Percentiles rank a stretch among this genome's conserved stretches.
These are phyloP conservation scores for Novumbra hubbsi DNA, from an alignment of 2,797 vertebrate species.

Conservation along the genomic window DNA sequence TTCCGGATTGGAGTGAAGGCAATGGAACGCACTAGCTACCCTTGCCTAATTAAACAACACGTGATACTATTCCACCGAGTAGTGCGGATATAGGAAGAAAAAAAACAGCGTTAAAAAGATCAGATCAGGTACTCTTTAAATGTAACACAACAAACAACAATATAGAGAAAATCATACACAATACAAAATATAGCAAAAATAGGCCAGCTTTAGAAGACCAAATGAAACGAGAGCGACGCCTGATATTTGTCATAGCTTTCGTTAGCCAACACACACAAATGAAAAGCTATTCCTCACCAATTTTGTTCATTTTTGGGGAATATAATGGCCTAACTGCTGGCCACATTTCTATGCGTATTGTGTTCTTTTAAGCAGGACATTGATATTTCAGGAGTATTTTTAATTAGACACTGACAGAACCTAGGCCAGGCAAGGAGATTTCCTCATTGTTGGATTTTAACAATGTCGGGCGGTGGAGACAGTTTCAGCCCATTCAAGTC, in stretches of 20 bases:
- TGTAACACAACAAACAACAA: slow-evolving; percentile 48
- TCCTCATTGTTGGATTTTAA: slow-evolving; percentile 68
- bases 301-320: not conserved
- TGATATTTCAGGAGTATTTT: slow-evolving; percentile 73
- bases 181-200: not conserved
- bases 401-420: slow-evolving; percentile 64
- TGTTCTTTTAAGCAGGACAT: slow-evolving; percentile 64
- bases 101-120: slow-evolving; percentile 44
- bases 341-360: slow-evolving; percentile 45
- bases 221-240: not conserved
- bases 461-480: slow-evolving; percentile 70
- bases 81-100: slow-evolving; percentile 47
- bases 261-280: not conserved
- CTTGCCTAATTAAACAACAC: slow-evolving; percentile 66
- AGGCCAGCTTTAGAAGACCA: not conserved
- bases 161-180: slow-evolving; percentile 42
- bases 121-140: slow-evolving; percentile 54
- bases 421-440: slow-evolving; percentile 60
- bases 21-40: slow-evolving; percentile 19
- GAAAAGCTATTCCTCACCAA: not conserved
- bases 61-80: slow-evolving; percentile 56
- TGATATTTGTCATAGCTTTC: not conserved
- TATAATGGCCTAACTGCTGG: slow-evolving; percentile 41
- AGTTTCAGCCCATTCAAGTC: slow-evolving; percentile 66
- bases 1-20: slow-evolving; percentile 57